Evolutionary conservation across 1,140 invertebrate genomes (phyloP).

Genomic region (Tribolium castaneum): DNA sequence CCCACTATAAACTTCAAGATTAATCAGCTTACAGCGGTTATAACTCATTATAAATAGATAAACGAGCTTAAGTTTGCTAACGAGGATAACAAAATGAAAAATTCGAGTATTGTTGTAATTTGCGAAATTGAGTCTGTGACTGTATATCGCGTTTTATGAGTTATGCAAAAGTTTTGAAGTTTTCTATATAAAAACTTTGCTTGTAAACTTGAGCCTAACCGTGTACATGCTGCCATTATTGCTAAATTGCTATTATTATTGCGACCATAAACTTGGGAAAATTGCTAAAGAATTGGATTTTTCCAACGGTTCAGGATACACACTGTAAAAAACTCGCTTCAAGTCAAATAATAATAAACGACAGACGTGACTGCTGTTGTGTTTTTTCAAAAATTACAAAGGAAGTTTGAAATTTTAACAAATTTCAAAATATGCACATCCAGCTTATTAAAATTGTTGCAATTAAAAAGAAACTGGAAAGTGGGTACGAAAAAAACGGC

Average conservation of each 20-base stretch:
- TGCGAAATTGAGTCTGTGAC: background rate
- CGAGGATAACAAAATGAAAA: background rate
- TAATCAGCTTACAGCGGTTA: background rate
- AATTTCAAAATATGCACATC: too few species aligned
- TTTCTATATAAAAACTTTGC: constrained; percentile 14
- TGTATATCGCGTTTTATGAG: constrained; percentile 10
- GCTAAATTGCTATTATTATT: constrained; percentile 31
- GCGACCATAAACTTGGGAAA: background rate
- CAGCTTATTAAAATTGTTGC: background rate
- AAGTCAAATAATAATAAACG: constrained; percentile 7
- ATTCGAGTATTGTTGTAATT: background rate
- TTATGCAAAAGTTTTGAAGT: constrained; percentile 15
- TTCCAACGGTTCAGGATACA: background rate
- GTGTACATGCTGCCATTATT: constrained; percentile 23
- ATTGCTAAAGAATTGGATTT: background rate
- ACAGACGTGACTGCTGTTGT: constrained; percentile 13
- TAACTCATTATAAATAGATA: constrained; percentile 1
- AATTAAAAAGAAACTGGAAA: background rate
- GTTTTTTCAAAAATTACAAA: background rate
- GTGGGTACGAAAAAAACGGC: background rate
- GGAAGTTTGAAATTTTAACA: too few species aligned
- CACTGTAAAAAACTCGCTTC: background rate
- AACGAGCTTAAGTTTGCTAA: background rate
- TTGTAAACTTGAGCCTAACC: constrained; percentile 6
- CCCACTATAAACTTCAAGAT: background rate